Evolutionary conservation across 2,113 vertebrate genomes (phyloP).

Genomic region (Mola mola): DNA sequence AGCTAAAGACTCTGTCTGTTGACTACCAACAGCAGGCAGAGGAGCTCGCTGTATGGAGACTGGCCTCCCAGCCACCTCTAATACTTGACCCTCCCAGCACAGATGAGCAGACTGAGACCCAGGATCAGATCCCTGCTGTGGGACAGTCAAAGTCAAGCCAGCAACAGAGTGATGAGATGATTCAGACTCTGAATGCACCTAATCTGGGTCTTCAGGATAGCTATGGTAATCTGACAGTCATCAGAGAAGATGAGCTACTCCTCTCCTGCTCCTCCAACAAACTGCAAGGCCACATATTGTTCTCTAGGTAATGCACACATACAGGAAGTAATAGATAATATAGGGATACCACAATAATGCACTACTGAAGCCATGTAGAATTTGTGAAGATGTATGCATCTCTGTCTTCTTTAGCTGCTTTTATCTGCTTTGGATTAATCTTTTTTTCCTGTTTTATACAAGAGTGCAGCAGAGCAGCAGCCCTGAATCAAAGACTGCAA

Average conservation of each 20-base stretch:
- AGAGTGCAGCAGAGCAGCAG: conserved; percentile 59
- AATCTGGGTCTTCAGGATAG: conserved; percentile 10
- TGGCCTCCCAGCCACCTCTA: conserved; percentile 52
- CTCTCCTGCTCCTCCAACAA: conserved; percentile 70
- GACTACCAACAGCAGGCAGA: conserved; percentile 72
- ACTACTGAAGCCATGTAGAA: neutral
- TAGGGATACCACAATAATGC: neutral
- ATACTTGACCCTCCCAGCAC: conserved; percentile 17
- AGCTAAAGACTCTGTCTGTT: conserved; percentile 60
- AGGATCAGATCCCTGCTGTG: conserved; percentile 9
- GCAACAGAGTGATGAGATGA: conserved; percentile 9
- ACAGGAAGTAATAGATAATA: neutral
- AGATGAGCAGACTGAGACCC: conserved; percentile 14
- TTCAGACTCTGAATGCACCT: neutral
- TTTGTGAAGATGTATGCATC: neutral
- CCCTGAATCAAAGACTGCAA: conserved; percentile 31
- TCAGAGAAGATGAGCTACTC: conserved; percentile 77
- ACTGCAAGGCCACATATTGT: conserved; percentile 58
- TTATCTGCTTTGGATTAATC: neutral
- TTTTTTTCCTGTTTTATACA: conserved; percentile 11
- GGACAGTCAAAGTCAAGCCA: conserved; percentile 17
- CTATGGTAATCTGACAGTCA: conserved; percentile 26
- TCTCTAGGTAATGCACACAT: conserved; percentile 67
- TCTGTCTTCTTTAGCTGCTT: neutral
- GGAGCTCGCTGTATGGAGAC: conserved; percentile 78